Conservation (phyloP, 2,888 invertebrate genomes). For the Eutolmus rufibarbis region DNA sequence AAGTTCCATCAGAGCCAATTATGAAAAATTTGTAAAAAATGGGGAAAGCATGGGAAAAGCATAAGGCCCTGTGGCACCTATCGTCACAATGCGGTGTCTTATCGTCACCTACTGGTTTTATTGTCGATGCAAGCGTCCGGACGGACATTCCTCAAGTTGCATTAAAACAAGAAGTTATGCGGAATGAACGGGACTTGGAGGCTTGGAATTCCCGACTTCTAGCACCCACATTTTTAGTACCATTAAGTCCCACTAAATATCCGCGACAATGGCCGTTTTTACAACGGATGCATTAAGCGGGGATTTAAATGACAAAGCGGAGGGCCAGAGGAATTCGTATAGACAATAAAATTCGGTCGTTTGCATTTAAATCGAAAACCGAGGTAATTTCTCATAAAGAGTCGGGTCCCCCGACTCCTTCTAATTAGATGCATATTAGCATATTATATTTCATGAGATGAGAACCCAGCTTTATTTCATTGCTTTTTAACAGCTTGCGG, state of each 20-base stretch:
- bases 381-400: slow-evolving; percentile 24
- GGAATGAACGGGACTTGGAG: not conserved
- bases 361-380: slow-evolving; percentile 35
- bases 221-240: slow-evolving; percentile 32
- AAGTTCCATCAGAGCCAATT: not conserved
- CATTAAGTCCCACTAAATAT: slow-evolving; percentile 9
- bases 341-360: slow-evolving; percentile 21
- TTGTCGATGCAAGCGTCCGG: not conserved
- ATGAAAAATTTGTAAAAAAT: not conserved
- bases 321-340: slow-evolving; percentile 11
- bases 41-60: not conserved
- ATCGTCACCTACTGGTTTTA: slow-evolving; percentile 2
- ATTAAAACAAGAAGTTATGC: not conserved
- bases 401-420: not conserved
- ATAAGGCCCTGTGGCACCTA: not conserved
- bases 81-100: not conserved
- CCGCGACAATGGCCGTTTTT: slow-evolving; percentile 18
- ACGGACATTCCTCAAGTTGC: not conserved
- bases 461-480: slow-evolving; percentile 20
- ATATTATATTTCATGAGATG: slow-evolving; percentile 24
- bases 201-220: not conserved
- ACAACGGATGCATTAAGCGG: slow-evolving; percentile 5
- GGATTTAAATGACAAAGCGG: slow-evolving; percentile 18
- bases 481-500: slow-evolving; percentile 7
- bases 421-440: slow-evolving; percentile 39